Evolutionary conservation across 2,797 vertebrate species (phyloP).

Genomic region (Lophotriccus pileatus): DNA sequence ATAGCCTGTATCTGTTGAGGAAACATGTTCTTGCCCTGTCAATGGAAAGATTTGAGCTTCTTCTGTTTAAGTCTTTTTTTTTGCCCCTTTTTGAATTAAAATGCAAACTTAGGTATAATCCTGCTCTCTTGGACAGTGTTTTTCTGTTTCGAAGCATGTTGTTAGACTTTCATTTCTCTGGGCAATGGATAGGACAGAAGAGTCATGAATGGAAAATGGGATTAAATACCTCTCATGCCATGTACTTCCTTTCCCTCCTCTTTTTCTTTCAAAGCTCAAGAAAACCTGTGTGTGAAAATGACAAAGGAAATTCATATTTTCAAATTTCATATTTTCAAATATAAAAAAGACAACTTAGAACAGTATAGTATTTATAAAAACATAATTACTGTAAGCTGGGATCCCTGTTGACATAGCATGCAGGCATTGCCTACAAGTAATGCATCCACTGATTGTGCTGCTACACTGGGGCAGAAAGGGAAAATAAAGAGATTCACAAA

Average conservation of each 20-base stretch:
- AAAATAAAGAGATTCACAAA: conserved; percentile 33
- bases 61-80: neutral
- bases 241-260: neutral
- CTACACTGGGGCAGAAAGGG: neutral
- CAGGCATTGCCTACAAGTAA: neutral
- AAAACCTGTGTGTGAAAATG: neutral
- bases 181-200: neutral
- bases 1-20: conserved; percentile 1
- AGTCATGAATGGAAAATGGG: neutral
- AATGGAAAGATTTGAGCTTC: neutral
- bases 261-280: neutral
- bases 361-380: neutral
- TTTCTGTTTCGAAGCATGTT: neutral
- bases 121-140: neutral
- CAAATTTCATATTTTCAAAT: neutral
- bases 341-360: neutral
- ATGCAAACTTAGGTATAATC: neutral
- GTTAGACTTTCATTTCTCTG: neutral
- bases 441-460: neutral
- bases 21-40: neutral
- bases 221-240: neutral
- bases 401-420: neutral
- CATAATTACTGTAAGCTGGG: neutral
- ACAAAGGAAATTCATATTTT: neutral
- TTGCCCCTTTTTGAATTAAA: neutral